Evolutionary conservation across 2,113 vertebrate genomes (phyloP), one percentile per base, ranked within the genome.

Genomic region (Corvus hawaiiensis): DNA sequence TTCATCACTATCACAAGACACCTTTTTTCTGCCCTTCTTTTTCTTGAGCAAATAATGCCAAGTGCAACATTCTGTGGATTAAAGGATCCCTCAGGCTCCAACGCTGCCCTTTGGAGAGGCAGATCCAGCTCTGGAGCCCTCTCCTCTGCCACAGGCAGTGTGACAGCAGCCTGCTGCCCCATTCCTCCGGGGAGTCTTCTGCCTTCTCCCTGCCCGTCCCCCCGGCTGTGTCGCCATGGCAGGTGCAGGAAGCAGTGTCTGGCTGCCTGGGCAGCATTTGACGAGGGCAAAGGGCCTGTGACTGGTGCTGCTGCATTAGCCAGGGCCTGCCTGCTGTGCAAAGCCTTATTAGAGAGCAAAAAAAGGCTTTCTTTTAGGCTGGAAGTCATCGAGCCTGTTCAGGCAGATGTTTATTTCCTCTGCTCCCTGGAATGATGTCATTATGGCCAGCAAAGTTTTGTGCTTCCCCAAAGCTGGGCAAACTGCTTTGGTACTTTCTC

Each of bases 41-140:
- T 28, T 11, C 52, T 16, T 4, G 33, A 51, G 32, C 35, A 39
- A 9, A 1, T 1, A 35, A 27, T 0, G 1, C 37, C 0, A 11
- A 51, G 23, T 5, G 9, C 28, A 18, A 1, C 56, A 0, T 14
- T 30, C 9, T 10, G 55, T 22, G 63, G 41, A 6, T 66, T 12
- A n/a, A n/a, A 37, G 72, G n/a, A 46, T 37, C 72, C 48, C 48
- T 67, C 10, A 5, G 4, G 32, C 59, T 43, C 61, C 13, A 63
- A 5, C 5, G 21, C 11, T 49, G 12, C 35, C 52, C 83, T 82
- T 1, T 11, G 58, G 56, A 18, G 68, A 76, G 52, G 59, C 73
- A 51, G 11, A 43, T 6, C 6, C 11, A 17, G 41, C 61, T 46
- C 1, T 11, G 10, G 39, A n/a, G 43, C 7, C 32, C 51, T 24